Evolutionary conservation across 2,888 invertebrate species (phyloP), one percentile per base, ranked within the genome.

Genomic region (Acleris holmiana): DNA sequence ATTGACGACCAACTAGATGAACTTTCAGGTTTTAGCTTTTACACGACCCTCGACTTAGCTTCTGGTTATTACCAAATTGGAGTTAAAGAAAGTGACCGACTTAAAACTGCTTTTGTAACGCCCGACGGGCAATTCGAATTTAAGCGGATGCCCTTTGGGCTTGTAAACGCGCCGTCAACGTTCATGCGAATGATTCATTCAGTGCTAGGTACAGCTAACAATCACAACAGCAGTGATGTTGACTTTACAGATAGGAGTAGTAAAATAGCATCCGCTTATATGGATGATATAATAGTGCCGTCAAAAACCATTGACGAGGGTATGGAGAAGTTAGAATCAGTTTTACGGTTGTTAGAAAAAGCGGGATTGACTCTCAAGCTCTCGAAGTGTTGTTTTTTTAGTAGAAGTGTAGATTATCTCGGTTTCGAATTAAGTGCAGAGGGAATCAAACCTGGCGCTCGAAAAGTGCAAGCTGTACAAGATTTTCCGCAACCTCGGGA

Each of bases 1-100:
- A 56, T 56, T 17, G 56, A 56, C 25, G 56, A 56, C n/a, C 56
- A 46, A 41, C 46, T 56, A 5, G 56, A 56, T 18, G 56, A 56
- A 44, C 21, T 56, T n/a, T 56, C 56, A 13, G 56, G 56, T 5
- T 56, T 17, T 23, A 56, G 7, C 25, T 56, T 56, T 47, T 56
- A 56, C 21, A 56, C 56, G 44, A 56, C 56, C 21, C 25, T 56
- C 4, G 56, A 56, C 15, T 21, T 56, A 29, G 56, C 56, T 10
- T 56, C 56, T 1, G 56, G 56, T 17, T 56, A 56, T 13, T 56
- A 56, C 7, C 56, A 55, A 5, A 21, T 51, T 7, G 57, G 58
- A 1, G 63, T 57, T 25, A 51, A 57, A 40, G 53, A 54, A 7
- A 7, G 53, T 10, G 53, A 54, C 41, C 18, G 53, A 0, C 19